Evolutionary conservation across 2,888 invertebrate species (phyloP), one percentile per base, ranked within the genome.

Genomic region (Steinernema hermaphroditum): DNA sequence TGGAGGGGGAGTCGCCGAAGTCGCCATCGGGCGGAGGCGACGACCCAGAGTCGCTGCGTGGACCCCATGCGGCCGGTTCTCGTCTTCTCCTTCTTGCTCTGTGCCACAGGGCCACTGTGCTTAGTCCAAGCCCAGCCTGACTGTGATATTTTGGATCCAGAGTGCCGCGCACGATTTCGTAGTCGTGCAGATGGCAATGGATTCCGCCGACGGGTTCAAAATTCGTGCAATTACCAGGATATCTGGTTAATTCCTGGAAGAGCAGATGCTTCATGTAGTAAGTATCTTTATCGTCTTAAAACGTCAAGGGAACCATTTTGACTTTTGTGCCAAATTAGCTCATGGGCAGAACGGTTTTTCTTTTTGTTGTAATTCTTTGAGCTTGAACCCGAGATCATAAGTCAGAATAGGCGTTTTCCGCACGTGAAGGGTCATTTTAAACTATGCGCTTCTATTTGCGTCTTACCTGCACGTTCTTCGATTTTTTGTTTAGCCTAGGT

Each of bases 181-280:
- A 24, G 71, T n/a, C 43, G 32, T 29, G 41, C 69, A 22, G 69
- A 69, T 22, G 72, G 75, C 41, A 70, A 75, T 12, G 76, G 76
- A 70, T 75, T 74, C 27, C 73, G 78, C 9, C 68, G 73, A 34
- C 74, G 72, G 50, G 49, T 81, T 4, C 77, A 81, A 50, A 74
- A 77, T 49, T 77, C 77, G 24, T 85, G 85, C 70, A 83, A 85
- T 70, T 85, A 84, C 71, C 82, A 85, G 72, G 85, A 85, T 71
- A 80, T 85, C 34, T 85, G 83, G 83, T 75, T 86, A 57, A 84
- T 86, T 32, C 86, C 86, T 1, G 86, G 85, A 34, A 68, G 81
- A 49, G 85, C 85, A 1, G 86, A 86, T 74, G 81, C 82, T 37
- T 84, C 83, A 19, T 86, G 86, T 74, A 86, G 86, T 86, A 68